Conservation (phyloP, 2,797 vertebrate genomes). For the Florisuga fusca region DNA sequence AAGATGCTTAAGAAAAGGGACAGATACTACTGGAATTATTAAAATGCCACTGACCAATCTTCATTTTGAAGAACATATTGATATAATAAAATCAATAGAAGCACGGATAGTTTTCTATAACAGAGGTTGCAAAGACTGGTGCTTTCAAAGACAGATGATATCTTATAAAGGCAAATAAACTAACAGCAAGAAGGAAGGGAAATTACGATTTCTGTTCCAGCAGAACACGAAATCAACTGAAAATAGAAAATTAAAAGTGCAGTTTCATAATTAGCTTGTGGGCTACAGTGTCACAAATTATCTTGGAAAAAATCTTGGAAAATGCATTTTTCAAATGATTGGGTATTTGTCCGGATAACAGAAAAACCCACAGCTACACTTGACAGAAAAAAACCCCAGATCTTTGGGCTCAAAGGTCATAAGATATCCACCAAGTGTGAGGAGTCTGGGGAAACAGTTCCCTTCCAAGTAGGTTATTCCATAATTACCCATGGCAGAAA, state of each 20-base stretch:
- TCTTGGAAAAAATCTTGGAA: slow-evolving; percentile 38
- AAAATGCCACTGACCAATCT: neutral
- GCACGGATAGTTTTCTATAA: neutral
- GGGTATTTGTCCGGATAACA: slow-evolving; percentile 23
- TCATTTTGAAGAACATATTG: neutral
- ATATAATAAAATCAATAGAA: neutral
- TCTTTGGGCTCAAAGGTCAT: slow-evolving; percentile 24
- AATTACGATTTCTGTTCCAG: slow-evolving; percentile 10
- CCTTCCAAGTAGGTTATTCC: neutral
- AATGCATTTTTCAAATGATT: slow-evolving; percentile 10
- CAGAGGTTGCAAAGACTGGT: neutral
- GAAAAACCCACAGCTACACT: slow-evolving; percentile 9
- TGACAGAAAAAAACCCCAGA: neutral
- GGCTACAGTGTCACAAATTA: neutral
- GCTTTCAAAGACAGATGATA: neutral
- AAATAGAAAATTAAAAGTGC: slow-evolving; percentile 7
- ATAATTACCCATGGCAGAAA: slow-evolving; percentile 14
- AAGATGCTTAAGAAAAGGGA: neutral
- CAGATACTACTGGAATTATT: neutral
- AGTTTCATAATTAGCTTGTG: slow-evolving; percentile 35
- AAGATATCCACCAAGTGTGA: slow-evolving; percentile 7
- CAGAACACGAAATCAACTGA: neutral
- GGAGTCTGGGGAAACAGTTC: neutral
- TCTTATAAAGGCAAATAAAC: slow-evolving; percentile 10
- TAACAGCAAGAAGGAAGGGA: neutral